phyloP scores from a whole-genome alignment of 2,888 invertebrate genomes.

The Pantelozetes paolii region DNA sequence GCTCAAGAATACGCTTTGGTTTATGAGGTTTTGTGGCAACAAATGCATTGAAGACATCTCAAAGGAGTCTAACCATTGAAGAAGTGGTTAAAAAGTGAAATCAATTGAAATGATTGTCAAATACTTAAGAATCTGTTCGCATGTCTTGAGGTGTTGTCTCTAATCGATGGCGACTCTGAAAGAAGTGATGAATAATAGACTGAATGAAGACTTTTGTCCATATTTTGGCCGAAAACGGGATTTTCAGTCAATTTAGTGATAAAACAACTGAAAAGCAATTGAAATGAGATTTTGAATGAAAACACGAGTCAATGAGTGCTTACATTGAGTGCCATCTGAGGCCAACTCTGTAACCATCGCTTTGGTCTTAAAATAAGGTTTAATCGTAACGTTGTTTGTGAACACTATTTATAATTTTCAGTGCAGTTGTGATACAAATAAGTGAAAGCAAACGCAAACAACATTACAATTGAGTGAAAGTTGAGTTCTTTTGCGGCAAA shows the following conservation, averaged over 20 bases:
- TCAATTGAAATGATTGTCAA: not conserved
- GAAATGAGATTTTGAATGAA: no score
- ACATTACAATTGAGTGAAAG: not conserved
- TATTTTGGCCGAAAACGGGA: not conserved
- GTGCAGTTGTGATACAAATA: not conserved
- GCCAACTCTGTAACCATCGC: no score
- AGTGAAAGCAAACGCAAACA: not conserved
- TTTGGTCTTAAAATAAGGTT: no score
- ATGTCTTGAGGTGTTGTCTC: conserved; percentile 24
- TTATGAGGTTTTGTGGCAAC: conserved; percentile 4
- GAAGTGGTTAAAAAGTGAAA: not conserved
- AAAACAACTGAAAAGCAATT: not conserved
- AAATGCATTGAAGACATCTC: conserved; percentile 31
- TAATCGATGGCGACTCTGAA: conserved; percentile 15
- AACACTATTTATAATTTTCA: not conserved
- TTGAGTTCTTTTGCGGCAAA: not conserved
- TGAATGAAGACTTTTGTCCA: conserved; percentile 20
- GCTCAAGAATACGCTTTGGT: conserved; percentile 12
- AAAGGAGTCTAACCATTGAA: conserved; percentile 7
- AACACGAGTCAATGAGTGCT: no score
- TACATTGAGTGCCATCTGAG: no score
- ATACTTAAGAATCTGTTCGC: conserved; percentile 18
- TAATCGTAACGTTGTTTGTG: no score
- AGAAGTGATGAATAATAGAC: conserved; percentile 6
- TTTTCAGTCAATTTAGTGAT: not conserved